Evolutionary conservation across 2,888 invertebrate species (phyloP), one percentile per base, ranked within the genome.

Genomic region (Drosophila mettleri): DNA sequence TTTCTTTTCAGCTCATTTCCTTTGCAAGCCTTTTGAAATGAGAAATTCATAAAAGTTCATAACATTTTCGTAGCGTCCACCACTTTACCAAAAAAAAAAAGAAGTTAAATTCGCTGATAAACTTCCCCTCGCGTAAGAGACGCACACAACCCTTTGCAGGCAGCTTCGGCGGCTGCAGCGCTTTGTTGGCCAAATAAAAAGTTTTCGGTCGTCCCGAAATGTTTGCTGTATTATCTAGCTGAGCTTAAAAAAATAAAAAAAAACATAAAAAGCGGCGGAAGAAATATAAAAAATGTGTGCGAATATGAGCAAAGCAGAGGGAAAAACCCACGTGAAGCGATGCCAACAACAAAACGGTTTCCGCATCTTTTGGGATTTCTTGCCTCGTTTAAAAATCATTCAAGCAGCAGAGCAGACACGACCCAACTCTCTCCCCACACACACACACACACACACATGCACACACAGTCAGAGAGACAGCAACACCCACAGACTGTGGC

Each of bases 351-450:
- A 75, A 89, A 88, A 73, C 67, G 86, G 62, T 89, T 82, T 86
- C 75, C 87, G 87, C 86, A 86, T 88, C 90, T 89, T 88, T 88
- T 72, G 90, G 90, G 89, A 88, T 88, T 90, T 88, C 89, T 90
- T 84, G 89, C 87, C 85, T 87, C 85, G 89, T 85, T 89, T 90
- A 88, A 90, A 88, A 90, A 90, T 87, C 90, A 90, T 90, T 90
- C 90, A 90, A 89, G 90, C 87, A 84, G 81, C 89, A 48, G 46
- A 20, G 33, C 48, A 89, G 83, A 89, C 89, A 78, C 86, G 79
- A 64, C 89, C 83, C 54, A 74, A 68, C 83, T 64, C 72, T 55
- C 24, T 64, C 79, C 54, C 27, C 34, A 54, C 41, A 45, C 39
- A 36, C 51, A 36, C 48, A 53, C 20, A 16, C 48, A 46, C 31